Conservation (phyloP, 2,797 vertebrate genomes). For the Limosa lapponica region DNA sequence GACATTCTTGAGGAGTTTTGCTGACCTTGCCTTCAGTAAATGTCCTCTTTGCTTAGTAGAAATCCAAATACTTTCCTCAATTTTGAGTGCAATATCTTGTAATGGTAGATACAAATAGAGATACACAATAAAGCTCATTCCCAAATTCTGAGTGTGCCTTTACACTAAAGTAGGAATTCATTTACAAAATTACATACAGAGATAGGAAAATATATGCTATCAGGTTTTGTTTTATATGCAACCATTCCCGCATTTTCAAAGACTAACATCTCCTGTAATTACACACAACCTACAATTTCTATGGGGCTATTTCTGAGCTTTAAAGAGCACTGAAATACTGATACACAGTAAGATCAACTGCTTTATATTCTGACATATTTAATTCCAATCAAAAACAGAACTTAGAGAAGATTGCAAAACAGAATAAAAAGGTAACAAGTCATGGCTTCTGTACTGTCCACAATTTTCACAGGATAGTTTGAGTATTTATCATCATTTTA, state of each 20-base stretch:
- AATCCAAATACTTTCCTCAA: not conserved
- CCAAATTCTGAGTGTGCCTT: not conserved
- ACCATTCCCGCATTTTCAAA: not conserved
- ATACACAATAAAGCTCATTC: not conserved
- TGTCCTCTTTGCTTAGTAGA: not conserved
- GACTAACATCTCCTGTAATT: not conserved
- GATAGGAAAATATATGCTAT: not conserved
- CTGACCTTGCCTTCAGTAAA: not conserved
- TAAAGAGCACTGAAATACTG: not conserved
- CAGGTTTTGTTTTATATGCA: not conserved
- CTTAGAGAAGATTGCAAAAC: not conserved
- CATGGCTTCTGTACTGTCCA: not conserved
- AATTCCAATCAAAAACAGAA: not conserved
- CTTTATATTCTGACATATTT: not conserved
- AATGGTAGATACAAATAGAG: not conserved
- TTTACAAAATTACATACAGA: not conserved
- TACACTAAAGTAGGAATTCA: not conserved
- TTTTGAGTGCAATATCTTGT: not conserved
- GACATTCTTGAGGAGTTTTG: not conserved
- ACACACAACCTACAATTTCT: fast-evolving
- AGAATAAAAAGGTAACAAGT: not conserved
- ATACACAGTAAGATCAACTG: not conserved
- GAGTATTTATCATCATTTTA: not conserved
- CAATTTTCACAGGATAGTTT: not conserved
- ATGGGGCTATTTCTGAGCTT: not conserved